These are phyloP conservation scores for Melitaea athalia DNA, from an alignment of 2,888 invertebrate genomes.

Conservation along the genomic window DNA sequence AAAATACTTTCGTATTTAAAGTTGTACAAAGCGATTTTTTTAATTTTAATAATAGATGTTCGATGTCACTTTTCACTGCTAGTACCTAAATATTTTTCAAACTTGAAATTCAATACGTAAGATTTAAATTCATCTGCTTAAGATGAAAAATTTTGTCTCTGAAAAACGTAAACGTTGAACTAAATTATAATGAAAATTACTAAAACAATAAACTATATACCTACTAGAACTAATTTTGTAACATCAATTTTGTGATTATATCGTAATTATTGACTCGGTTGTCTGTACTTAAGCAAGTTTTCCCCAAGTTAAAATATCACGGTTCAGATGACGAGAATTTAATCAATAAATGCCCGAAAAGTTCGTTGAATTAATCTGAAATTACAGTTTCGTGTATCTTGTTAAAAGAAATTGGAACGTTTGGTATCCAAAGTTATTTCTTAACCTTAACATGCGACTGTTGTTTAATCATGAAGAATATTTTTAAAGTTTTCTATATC, in stretches of 20 bases:
- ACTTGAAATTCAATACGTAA: too few species aligned
- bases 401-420: slow-evolving; percentile 18
- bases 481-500: neutral
- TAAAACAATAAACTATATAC: too few species aligned
- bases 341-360: slow-evolving; percentile 31
- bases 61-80: too few species aligned
- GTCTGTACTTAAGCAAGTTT: slow-evolving; percentile 5
- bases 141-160: too few species aligned
- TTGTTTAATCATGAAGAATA: neutral
- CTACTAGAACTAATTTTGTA: too few species aligned
- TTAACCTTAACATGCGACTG: neutral
- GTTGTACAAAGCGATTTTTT: neutral
- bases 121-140: too few species aligned
- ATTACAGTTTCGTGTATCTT: slow-evolving; percentile 26
- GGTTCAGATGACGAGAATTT: slow-evolving; percentile 29
- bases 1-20: neutral
- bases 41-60: too few species aligned
- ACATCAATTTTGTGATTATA: neutral
- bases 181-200: too few species aligned
- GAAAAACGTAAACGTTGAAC: too few species aligned
- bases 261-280: neutral
- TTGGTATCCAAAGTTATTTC: slow-evolving; percentile 4
- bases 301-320: slow-evolving; percentile 27
- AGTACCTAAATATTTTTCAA: too few species aligned
- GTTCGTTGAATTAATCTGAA: slow-evolving; percentile 24